Evolutionary conservation across 1,140 invertebrate species (phyloP).

Genomic region (Drosophila melanogaster): Release_6_plus_ISO1_MT NT_033777.3:28750001-28750500

Average conservation of each 20-base stretch:
- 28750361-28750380: conserved; percentile 2
- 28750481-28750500: conserved; percentile 92
- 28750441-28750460: conserved; percentile 58
- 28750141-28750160: conserved; percentile 64
- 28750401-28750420: conserved; percentile 23
- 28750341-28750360: conserved; percentile 86
- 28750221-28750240: conserved; percentile 92
- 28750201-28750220: conserved; percentile 84
- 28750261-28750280: conserved; percentile 93
- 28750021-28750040: conserved; percentile 90
- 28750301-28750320: conserved; percentile 97
- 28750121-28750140: conserved; percentile 61
- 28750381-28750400: conserved; percentile 16
- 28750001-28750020: conserved; percentile 94
- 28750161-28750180: conserved; percentile 74
- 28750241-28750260: conserved; percentile 92
- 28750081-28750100: conserved; percentile 66
- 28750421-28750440: conserved; percentile 61
- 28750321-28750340: conserved; percentile 99
- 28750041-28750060: conserved; percentile 23
- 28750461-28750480: conserved; percentile 88
- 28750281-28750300: conserved; percentile 90
- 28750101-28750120: conserved; percentile 78
- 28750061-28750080: conserved; percentile 72
- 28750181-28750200: conserved; percentile 53